These are phyloP conservation scores for Aphis gossypii DNA, from an alignment of 1,140 invertebrate genomes.

Conservation along the genomic window DNA sequence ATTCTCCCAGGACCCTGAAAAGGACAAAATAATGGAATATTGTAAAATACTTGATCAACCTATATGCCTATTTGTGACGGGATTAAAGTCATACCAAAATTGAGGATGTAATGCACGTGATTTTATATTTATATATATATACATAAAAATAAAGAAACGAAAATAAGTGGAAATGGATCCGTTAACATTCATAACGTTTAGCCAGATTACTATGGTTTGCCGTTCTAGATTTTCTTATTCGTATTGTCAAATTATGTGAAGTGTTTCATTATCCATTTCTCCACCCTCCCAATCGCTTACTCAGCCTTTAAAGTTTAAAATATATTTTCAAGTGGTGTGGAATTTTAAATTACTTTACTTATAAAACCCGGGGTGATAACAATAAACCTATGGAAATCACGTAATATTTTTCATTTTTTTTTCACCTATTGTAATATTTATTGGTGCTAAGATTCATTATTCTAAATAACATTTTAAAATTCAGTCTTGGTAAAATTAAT, in stretches of 20 bases:
- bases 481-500: neutral
- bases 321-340: neutral
- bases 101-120: neutral
- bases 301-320: neutral
- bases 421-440: neutral
- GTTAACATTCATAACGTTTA: slow-evolving; percentile 28
- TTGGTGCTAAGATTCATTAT: neutral
- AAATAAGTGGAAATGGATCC: neutral
- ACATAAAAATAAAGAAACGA: neutral
- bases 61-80: neutral
- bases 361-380: neutral
- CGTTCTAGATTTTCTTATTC: neutral
- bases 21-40: slow-evolving; percentile 15
- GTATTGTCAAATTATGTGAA: neutral
- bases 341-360: slow-evolving; percentile 8
- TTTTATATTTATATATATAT: neutral
- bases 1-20: neutral
- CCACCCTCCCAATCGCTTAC: neutral
- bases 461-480: neutral
- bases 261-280: neutral
- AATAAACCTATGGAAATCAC: slow-evolving; percentile 23
- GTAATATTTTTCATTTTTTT: neutral
- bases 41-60: slow-evolving; percentile 21
- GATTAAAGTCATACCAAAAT: neutral
- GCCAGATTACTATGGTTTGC: neutral